Percentiles rank a stretch among this genome's conserved stretches.
These are phyloP conservation scores for Perca schrenkii DNA, from an alignment of 2,113 vertebrate species.

Conservation along the genomic window DNA sequence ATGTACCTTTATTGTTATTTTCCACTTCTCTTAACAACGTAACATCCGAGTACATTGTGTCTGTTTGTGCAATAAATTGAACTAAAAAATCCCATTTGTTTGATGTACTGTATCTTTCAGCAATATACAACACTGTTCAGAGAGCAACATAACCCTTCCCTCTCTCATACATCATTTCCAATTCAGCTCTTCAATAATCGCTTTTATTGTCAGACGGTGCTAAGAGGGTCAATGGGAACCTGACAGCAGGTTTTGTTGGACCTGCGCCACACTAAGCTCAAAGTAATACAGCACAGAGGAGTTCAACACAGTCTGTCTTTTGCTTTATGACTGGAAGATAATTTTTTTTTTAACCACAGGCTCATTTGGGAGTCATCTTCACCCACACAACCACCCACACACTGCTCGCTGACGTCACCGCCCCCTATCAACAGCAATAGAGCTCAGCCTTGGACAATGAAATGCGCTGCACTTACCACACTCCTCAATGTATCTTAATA, in stretches of 20 bases:
- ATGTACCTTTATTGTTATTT: slow-evolving; percentile 62
- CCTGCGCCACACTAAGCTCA: slow-evolving; percentile 41
- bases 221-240: slow-evolving; percentile 33
- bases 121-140: not conserved
- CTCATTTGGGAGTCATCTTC: slow-evolving; percentile 74
- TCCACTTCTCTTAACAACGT: slow-evolving; percentile 67
- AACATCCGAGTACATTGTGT: slow-evolving; percentile 82
- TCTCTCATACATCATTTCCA: slow-evolving; percentile 7
- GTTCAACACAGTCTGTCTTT: slow-evolving; percentile 47
- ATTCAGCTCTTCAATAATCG: slow-evolving; percentile 15
- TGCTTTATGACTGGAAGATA: slow-evolving; percentile 47
- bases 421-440: slow-evolving; percentile 52
- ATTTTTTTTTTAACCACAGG: slow-evolving; percentile 27
- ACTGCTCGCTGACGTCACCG: slow-evolving; percentile 68
- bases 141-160: not conserved
- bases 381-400: slow-evolving; percentile 77
- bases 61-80: slow-evolving; percentile 87
- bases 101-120: slow-evolving; percentile 7
- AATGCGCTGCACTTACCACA: slow-evolving; percentile 32
- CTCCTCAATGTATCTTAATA: slow-evolving; percentile 3
- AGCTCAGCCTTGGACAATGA: slow-evolving; percentile 56
- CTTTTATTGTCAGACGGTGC: slow-evolving; percentile 35
- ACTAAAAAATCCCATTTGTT: slow-evolving; percentile 54
- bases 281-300: slow-evolving; percentile 58
- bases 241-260: slow-evolving; percentile 29